Evolutionary conservation across 2,113 vertebrate genomes (phyloP).

Genomic region (Rhineura floridana): DNA sequence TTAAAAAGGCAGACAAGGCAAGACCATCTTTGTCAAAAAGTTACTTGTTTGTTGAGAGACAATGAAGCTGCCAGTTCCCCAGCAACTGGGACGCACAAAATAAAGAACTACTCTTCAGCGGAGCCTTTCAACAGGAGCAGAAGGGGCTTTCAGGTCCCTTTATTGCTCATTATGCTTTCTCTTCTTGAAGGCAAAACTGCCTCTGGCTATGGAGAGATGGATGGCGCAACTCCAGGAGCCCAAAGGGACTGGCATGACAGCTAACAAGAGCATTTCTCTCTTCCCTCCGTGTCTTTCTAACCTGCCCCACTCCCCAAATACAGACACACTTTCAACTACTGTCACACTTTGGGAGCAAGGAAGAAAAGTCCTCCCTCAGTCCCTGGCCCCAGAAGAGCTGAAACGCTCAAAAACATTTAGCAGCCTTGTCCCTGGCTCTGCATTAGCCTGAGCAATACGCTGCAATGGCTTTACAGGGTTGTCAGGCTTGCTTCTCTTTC

Average conservation of each 20-base stretch:
- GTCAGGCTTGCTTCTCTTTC: too few relatives aligned
- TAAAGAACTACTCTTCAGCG: background rate
- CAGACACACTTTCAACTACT: background rate
- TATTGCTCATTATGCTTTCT: background rate
- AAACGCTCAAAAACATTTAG: background rate
- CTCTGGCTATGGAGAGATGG: constrained; percentile 8
- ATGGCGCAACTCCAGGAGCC: background rate
- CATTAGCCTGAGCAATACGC: background rate
- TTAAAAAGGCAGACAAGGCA: background rate
- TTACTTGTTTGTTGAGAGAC: background rate
- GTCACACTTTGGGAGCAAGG: background rate
- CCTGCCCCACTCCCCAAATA: background rate
- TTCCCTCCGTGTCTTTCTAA: background rate
- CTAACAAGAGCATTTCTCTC: constrained; percentile 1
- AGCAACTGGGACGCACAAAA: background rate
- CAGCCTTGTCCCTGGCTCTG: background rate
- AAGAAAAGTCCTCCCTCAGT: background rate
- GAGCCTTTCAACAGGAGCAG: background rate
- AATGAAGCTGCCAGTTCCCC: background rate
- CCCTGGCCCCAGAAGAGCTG: background rate
- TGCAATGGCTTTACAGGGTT: background rate
- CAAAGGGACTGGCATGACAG: background rate
- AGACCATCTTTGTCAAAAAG: background rate
- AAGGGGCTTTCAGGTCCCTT: background rate
- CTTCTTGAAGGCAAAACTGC: constrained; percentile 12